Conservation (phyloP, 2,113 vertebrate genomes). For the Vimba vimba region DNA sequence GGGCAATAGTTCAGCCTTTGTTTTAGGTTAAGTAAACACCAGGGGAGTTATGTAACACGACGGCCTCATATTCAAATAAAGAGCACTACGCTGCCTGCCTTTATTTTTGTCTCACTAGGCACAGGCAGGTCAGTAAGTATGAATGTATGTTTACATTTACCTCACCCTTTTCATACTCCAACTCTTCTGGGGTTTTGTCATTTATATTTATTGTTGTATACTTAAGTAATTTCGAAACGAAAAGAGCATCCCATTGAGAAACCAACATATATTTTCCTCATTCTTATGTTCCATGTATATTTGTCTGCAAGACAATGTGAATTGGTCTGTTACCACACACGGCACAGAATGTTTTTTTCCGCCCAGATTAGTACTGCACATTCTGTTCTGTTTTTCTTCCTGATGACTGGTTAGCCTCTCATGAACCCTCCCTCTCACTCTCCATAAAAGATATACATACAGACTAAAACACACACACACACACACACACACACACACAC, state of each 20-base stretch:
- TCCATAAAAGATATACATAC: constrained; percentile 61
- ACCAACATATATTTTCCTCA: constrained; percentile 31
- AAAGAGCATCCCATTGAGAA: constrained; percentile 43
- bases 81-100: constrained; percentile 69
- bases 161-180: background rate
- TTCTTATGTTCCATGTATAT: constrained; percentile 59
- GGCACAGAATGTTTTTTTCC: constrained; percentile 70
- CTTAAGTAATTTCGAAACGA: constrained; percentile 28
- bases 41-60: constrained; percentile 61
- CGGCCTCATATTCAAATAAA: constrained; percentile 70
- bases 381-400: constrained; percentile 84
- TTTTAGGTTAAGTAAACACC: constrained; percentile 61
- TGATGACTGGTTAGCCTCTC: constrained; percentile 79
- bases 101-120: constrained; percentile 62
- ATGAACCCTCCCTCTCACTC: constrained; percentile 77
- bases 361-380: constrained; percentile 82
- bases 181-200: constrained; percentile 5
- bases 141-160: constrained; percentile 15
- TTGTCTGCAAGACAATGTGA: constrained; percentile 47
- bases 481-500: no score
- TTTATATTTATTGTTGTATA: constrained; percentile 43
- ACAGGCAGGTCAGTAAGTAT: constrained; percentile 28
- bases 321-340: constrained; percentile 65
- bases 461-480: constrained; percentile 49
- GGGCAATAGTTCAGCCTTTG: constrained; percentile 70